phyloP scores from a whole-genome alignment of 2,113 vertebrate species.

The Potamarius usumacintae region DNA sequence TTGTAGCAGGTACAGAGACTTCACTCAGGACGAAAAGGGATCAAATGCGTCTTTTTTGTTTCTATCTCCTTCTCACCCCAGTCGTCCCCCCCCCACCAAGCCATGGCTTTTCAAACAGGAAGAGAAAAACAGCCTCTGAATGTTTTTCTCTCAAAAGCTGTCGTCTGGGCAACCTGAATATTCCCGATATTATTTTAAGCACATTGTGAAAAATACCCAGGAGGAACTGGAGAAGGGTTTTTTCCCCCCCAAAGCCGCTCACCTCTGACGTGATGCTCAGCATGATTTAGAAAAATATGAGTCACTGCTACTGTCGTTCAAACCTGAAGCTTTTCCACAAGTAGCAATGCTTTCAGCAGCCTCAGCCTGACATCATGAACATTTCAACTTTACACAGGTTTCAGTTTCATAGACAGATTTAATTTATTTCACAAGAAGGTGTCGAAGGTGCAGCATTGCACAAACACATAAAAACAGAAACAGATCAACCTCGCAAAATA shows the following conservation, averaged over 20 bases:
- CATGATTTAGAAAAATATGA: constrained; percentile 3
- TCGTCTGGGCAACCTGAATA: constrained; percentile 51
- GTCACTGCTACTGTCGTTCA: neutral
- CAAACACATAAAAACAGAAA: neutral
- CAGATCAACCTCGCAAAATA: neutral
- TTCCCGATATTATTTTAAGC: constrained; percentile 47
- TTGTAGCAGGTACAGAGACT: neutral
- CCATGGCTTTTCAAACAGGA: constrained; percentile 29
- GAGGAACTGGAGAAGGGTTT: neutral
- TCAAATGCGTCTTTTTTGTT: neutral
- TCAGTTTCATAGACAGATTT: neutral
- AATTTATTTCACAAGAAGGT: neutral
- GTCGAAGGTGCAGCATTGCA: neutral
- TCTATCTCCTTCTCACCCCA: neutral
- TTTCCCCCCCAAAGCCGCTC: neutral
- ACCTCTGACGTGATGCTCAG: neutral
- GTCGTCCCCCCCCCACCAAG: neutral
- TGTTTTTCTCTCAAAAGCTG: constrained; percentile 21
- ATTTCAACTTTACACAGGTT: neutral
- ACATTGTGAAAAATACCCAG: constrained; percentile 17
- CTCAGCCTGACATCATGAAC: neutral
- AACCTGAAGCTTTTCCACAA: neutral
- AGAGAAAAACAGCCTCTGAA: constrained; percentile 37
- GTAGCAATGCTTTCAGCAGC: neutral
- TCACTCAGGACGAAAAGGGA: neutral